Percentiles rank a stretch among this genome's conserved stretches.
phyloP scores from a whole-genome alignment of 2,797 vertebrate genomes.

The Gobionotothen gibberifrons region DNA sequence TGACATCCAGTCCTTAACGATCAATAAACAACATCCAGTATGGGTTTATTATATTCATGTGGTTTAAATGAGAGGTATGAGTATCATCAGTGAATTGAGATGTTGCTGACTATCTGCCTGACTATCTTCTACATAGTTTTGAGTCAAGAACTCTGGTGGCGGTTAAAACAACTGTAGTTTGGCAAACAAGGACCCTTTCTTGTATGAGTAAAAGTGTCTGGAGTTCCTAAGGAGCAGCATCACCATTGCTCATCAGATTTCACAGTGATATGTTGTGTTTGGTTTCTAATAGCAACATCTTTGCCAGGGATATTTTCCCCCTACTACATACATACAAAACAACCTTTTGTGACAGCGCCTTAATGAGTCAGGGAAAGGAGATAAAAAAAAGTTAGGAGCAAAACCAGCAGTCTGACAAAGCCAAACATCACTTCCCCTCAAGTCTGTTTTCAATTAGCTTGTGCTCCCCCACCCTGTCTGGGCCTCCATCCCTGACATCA shows the following conservation, averaged over 20 bases:
- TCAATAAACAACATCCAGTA: too few relatives aligned
- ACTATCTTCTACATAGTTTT: conserved; percentile 3
- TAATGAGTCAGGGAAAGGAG: conserved; percentile 48
- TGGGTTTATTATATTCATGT: too few relatives aligned
- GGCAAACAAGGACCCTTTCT: conserved; percentile 16
- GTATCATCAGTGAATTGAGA: too few relatives aligned
- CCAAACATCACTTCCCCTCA: conserved; percentile 66
- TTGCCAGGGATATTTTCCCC: neutral
- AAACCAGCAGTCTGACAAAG: conserved; percentile 58
- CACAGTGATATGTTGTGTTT: neutral
- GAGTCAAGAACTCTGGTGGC: conserved; percentile 39
- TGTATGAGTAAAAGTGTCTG: conserved; percentile 53
- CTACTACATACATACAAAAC: too few relatives aligned
- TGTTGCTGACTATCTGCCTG: neutral
- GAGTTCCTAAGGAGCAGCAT: conserved; percentile 22
- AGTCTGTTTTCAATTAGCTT: conserved; percentile 76
- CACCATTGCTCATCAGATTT: conserved; percentile 42
- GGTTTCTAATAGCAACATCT: conserved; percentile 8
- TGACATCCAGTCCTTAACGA: too few relatives aligned
- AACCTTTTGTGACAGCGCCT: neutral
- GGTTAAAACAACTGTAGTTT: conserved; percentile 14
- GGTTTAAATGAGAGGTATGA: too few relatives aligned
- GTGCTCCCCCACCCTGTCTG: conserved; percentile 74
- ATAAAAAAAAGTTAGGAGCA: neutral
- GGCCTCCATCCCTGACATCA: conserved; percentile 56